Percentiles rank a stretch among this genome's conserved stretches.
phyloP scores from a whole-genome alignment of 2,113 vertebrate species.

The Talpa occidentalis region DNA sequence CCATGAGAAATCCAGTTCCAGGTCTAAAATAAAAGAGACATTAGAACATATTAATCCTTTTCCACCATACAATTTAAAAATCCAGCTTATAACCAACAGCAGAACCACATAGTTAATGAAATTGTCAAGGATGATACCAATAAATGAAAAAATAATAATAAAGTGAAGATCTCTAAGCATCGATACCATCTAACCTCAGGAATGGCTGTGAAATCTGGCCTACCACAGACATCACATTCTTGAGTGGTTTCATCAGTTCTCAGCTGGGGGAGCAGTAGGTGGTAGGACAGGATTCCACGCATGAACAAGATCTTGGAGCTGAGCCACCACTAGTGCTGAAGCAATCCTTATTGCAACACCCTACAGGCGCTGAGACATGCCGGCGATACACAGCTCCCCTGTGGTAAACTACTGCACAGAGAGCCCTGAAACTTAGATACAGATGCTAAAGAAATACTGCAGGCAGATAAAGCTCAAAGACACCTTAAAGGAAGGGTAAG shows the following conservation, averaged over 20 bases:
- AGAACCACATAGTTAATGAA: background rate
- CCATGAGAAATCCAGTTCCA: background rate
- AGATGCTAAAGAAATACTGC: background rate
- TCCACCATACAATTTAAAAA: background rate
- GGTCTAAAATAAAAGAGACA: background rate
- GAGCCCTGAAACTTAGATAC: fast-evolving
- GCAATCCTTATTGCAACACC: slow-evolving; percentile 28
- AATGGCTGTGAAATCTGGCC: slow-evolving; percentile 24
- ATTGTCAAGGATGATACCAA: background rate
- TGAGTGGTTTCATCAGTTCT: slow-evolving; percentile 52
- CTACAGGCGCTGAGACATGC: background rate
- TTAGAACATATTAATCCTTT: background rate
- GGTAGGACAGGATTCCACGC: slow-evolving; percentile 1
- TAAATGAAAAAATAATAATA: background rate
- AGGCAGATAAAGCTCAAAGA: background rate
- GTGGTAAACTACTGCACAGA: background rate
- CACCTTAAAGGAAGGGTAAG: background rate
- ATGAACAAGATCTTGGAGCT: background rate
- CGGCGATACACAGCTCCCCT: background rate
- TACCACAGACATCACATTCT: slow-evolving; percentile 62
- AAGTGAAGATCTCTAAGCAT: background rate
- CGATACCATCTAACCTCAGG: background rate
- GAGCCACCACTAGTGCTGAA: background rate
- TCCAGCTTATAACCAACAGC: background rate
- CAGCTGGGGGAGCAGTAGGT: background rate